These are phyloP conservation scores for Catharus bicknelli DNA, from an alignment of 2,113 vertebrate species.

Conservation along the genomic window DNA sequence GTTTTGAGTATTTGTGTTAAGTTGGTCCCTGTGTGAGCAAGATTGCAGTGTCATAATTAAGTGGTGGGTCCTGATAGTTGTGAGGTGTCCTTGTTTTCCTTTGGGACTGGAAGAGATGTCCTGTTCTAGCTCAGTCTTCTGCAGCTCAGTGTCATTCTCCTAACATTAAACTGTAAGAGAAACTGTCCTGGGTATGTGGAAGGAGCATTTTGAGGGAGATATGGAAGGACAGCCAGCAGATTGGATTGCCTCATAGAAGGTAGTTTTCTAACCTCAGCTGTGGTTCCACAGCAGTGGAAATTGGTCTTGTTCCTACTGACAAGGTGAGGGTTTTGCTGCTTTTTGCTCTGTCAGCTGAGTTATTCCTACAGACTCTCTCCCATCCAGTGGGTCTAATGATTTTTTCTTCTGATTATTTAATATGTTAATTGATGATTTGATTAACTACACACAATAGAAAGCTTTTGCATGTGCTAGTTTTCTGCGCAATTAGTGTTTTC, in stretches of 20 bases:
- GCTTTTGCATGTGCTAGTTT: neutral
- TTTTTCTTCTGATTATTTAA: neutral
- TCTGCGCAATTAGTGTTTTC: neutral
- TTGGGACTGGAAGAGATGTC: neutral
- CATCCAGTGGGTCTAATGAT: neutral
- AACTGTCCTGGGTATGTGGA: neutral
- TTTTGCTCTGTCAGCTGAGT: neutral
- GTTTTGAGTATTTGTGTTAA: neutral
- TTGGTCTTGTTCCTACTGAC: neutral
- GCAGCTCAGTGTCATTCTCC: neutral
- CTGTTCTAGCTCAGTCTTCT: fast-evolving
- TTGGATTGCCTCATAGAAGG: neutral
- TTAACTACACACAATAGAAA: neutral
- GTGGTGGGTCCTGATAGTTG: neutral
- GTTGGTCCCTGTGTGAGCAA: neutral
- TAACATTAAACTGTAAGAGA: neutral
- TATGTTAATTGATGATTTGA: neutral
- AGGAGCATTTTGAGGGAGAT: neutral
- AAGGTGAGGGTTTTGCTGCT: neutral
- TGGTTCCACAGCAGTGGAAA: neutral
- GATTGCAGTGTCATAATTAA: neutral
- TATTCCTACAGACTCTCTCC: neutral
- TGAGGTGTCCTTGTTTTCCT: neutral
- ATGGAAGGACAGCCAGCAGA: neutral
- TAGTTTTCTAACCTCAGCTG: neutral